phyloP scores from a whole-genome alignment of 53 echinoderm and acorn worm species.

The Antedon mediterranea region DNA sequence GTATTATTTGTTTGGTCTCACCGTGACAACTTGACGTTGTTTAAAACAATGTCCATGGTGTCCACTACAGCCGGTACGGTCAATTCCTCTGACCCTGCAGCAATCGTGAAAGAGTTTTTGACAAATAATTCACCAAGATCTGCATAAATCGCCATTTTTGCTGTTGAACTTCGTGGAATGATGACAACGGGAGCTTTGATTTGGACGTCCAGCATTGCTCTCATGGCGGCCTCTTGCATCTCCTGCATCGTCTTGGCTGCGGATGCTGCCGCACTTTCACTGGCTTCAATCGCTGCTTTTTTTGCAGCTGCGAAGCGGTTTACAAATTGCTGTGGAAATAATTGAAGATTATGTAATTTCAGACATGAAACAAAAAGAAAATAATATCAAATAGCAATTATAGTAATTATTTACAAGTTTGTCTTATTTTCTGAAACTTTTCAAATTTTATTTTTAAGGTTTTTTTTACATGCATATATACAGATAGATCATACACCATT shows the following conservation, averaged over 20 bases:
- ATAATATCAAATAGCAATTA: no score
- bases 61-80: conserved; percentile 66
- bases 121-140: conserved; percentile 70
- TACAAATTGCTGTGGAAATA: conserved; percentile 57
- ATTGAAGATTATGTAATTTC: background rate
- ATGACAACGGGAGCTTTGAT: conserved; percentile 90
- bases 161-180: conserved; percentile 55
- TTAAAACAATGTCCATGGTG: conserved; percentile 52
- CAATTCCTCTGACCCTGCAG: conserved; percentile 34
- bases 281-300: conserved; percentile 74
- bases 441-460: no score
- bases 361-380: background rate
- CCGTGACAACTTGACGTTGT: conserved; percentile 80
- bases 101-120: conserved; percentile 78
- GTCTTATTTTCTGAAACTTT: no score
- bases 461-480: no score
- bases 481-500: no score
- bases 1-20: no score
- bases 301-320: conserved; percentile 80
- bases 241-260: conserved; percentile 69
- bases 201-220: conserved; percentile 64
- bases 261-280: conserved; percentile 64
- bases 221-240: conserved; percentile 41
- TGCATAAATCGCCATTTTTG: conserved; percentile 64
- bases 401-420: no score